Evolutionary conservation across 1,140 invertebrate genomes (phyloP), one percentile per base, ranked within the genome.

Genomic region (Polyergus mexicanus): DNA sequence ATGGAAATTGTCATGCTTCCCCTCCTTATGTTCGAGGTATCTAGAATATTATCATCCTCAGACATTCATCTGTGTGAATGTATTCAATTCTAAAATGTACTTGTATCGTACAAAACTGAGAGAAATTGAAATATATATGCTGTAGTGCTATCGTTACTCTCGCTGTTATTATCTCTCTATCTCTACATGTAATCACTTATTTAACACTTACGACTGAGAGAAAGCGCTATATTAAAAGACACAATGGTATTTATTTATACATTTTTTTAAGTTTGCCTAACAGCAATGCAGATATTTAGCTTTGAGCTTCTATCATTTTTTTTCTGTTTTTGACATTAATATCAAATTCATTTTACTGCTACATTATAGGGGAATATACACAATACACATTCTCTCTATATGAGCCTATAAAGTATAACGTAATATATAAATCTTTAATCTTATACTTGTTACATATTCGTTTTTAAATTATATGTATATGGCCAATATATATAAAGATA

Each of bases 21-120:
- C 96, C 96, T 94, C 96, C 96, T 93, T 97, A 97, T 96, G 96
- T 96, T 93, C 95, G 96, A 97, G 96, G 96, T 97, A 97, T 95
- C 93, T 95, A 93, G 93, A 94, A 92, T 93, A 94, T 94, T 92
- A 95, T 92, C 93, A 94, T 93, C 93, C 89, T 94, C 93, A 93
- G 94, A 93, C 94, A 94, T 94, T 93, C 93, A 92, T 95, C 91
- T 94, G 93, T 95, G 94, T 94, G 92, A 94, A 93, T 93, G 89
- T 94, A 94, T 75, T 88, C 75, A 60, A 90, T 86, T 88, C 85
- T 86, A 87, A 91, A 56, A 81, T 85, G 86, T 88, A 88, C 66
- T 35, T 71, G 19, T 13, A 69, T 65, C 16, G 71, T 80, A 87
- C 86, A 87, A 88, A 51, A 77, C 44, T 65, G 54, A 62, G 71